Evolutionary conservation across 2,888 invertebrate species (phyloP), one percentile per base, ranked within the genome.

Genomic region (Hemaris fuciformis): DNA sequence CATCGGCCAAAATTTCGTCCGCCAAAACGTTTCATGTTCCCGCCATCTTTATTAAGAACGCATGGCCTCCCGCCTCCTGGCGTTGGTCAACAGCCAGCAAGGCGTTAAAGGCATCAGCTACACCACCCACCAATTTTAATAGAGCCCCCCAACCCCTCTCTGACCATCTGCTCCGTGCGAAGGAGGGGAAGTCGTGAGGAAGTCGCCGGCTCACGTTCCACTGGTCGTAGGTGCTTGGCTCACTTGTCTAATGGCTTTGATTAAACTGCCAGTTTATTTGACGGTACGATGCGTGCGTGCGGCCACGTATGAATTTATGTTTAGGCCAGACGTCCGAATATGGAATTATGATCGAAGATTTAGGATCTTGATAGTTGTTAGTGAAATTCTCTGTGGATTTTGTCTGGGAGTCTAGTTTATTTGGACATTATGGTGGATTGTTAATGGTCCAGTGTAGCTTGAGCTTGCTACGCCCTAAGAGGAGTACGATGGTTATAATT

Each of bases 211-310:
- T 82, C 91, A 77, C 27, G 65, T 67, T 80, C 78, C 18, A 62
- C 64, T 79, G 86, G 88, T 73, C 71, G 74, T 77, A 80, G 88
- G 82, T 84, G 85, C 88, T 89, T 89, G 89, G 89, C 89, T 91
- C 91, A 91, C 89, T 90, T 89, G 90, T 91, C 91, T 91, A 91
- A 91, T 91, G 88, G 89, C 85, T 91, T 91, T 91, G 91, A 91
- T 91, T 91, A 91, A 90, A 91, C 91, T 91, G 91, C 89, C 91
- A 91, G 91, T 91, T 91, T 91, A 90, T 91, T 91, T 89, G 90
- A 90, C 90, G 90, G 86, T 91, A 88, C 84, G 89, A 83, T 91
- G 90, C 88, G 88, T 88, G 83, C 85, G 84, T 85, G 84, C 85
- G 84, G 77, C 89, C 89, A 89, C 87, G 87, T 89, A 90, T 91